Evolutionary conservation across 2,113 vertebrate genomes (phyloP), one percentile per base, ranked within the genome.

Genomic region (Daubentonia madagascariensis): DNA sequence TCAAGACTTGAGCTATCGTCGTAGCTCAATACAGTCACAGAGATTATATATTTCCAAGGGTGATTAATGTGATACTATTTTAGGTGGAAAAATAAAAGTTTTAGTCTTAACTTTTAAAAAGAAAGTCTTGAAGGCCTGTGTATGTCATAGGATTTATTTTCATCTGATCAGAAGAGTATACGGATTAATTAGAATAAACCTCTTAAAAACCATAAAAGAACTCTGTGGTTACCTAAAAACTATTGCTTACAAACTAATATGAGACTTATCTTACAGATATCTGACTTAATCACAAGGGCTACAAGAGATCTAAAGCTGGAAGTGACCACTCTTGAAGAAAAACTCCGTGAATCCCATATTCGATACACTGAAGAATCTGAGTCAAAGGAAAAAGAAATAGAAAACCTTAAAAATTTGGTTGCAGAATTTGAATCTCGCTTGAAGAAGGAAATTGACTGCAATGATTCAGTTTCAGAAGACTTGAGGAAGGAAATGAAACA

Each of bases 401-500:
- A 85, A 95, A 96, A 88, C 59, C 98, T 99, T 9, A 98, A 98
- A 95, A 98, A 96, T 75, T 52, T 98, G 61, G 94, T 99, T 92
- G 97, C 97, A 68, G 98, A 98, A 9, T 97, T 98, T 52, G 98
- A 99, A 59, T 97, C 97, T 91, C 98, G 98, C 97, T 96, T 99
- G 81, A 97, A 98, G 37, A 96, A 99, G 98, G 99, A 99, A 93
- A 98, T 98, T 94, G 98, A 93, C 94, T 98, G 87, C 54, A 98
- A 78, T 88, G 97, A 91, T 94, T 96, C 98, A 43, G 40, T 98
- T 97, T 97, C 98, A 97, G 98, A 98, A 79, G 97, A 97, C n/a
- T 97, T 98, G 97, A 99, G 95, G 98, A 98, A 98, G 97, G 98
- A 99, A 97, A 97, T 98, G 6, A 98, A 98, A 89, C 98, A 99